phyloP scores from a whole-genome alignment of 2,888 invertebrate genomes.

The Diachrysia chrysitis region DNA sequence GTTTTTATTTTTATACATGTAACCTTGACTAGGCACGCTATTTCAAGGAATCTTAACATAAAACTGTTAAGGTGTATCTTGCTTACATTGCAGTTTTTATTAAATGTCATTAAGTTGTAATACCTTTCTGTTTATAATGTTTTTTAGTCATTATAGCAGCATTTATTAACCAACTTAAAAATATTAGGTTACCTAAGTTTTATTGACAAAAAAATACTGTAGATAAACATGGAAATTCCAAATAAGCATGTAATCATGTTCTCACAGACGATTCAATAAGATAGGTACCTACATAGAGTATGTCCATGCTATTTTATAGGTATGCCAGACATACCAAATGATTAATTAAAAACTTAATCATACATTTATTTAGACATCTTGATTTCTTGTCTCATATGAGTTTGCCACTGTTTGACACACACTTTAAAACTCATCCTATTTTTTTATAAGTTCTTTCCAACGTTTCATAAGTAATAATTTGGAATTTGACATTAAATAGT shows the following conservation, averaged over 20 bases:
- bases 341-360: too few species aligned
- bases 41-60: constrained; percentile 12
- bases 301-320: not conserved
- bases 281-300: not conserved
- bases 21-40: constrained; percentile 17
- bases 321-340: not conserved
- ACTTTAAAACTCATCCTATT: too few species aligned
- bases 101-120: not conserved
- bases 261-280: not conserved
- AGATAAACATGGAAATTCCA: not conserved
- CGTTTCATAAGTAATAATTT: too few species aligned
- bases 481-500: too few species aligned
- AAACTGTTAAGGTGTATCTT: not conserved
- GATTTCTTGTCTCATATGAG: too few species aligned
- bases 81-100: not conserved
- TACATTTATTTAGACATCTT: too few species aligned
- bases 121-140: not conserved
- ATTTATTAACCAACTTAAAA: not conserved
- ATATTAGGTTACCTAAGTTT: not conserved
- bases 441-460: too few species aligned
- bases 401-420: too few species aligned
- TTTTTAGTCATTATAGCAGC: not conserved
- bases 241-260: not conserved
- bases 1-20: constrained; percentile 12
- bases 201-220: not conserved